Evolutionary conservation across 2,113 vertebrate species (phyloP), one percentile per base, ranked within the genome.

Genomic region (Oncorhynchus nerka): DNA sequence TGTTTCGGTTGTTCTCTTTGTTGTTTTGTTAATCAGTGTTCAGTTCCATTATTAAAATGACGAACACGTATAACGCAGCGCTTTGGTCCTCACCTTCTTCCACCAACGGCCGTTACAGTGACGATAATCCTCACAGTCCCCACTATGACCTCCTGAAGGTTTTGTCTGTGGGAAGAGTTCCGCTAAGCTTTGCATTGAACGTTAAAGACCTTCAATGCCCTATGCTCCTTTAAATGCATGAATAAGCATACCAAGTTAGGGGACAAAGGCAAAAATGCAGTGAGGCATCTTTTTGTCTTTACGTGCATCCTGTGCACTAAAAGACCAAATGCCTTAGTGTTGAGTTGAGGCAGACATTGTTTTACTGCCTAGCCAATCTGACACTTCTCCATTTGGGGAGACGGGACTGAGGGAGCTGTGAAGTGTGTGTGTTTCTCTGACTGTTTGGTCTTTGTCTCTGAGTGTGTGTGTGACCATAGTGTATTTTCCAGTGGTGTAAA

Each of bases 71-170:
- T 3, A 3, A 28, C 28, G 28, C 28, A 4, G 28, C 28, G 28
- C 28, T 28, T 28, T 28, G 28, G 28, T 28, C 28, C 28, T 28
- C 28, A 28, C 28, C 28, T 28, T 28, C 28, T 28, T 28, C 28
- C 28, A 4, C 28, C 28, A 28, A 4, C 0, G 28, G 28, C 28
- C 28, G 28, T 28, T 28, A 28, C 28, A 28, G 28, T 28, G 75
- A 73, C 55, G 19, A 91, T 89, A 91, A 89, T 88, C 89, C 79
- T 84, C 80, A 78, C 76, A 85, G 87, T 86, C 85, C 82, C 84
- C 16, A n/a, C 68, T 67, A 81, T 65, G 70, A 79, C 75, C 83
- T 84, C 81, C 83, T 68, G 76, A 73, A 78, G 49, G 70, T 66
- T 57, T 74, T 73, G 80, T 84, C 89, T 87, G 84, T 74, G 76